Evolutionary conservation across 2,113 vertebrate genomes (phyloP).

Genomic region (Cyphomyrus discorhynchus): DNA sequence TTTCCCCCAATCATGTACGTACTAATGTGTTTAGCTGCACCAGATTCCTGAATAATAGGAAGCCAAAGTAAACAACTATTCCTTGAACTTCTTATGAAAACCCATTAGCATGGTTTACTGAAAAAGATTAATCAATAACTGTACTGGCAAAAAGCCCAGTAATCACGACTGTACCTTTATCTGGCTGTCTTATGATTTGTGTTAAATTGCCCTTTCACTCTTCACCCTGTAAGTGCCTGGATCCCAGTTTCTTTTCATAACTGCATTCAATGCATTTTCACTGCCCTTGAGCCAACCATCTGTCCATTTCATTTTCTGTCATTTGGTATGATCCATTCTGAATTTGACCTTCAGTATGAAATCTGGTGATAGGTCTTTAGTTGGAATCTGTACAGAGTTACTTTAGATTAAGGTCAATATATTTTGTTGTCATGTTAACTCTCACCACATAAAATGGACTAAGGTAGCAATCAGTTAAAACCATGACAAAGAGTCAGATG

Average conservation of each 20-base stretch:
- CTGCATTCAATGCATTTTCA: background rate
- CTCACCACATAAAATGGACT: background rate
- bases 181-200: constrained; percentile 5
- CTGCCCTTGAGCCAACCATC: background rate
- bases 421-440: background rate
- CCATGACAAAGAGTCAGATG: background rate
- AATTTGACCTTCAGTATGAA: background rate
- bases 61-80: background rate
- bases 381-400: background rate
- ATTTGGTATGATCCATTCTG: background rate
- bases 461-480: background rate
- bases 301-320: constrained; percentile 2
- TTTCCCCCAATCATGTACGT: background rate
- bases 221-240: background rate
- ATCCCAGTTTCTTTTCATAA: background rate
- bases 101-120: background rate
- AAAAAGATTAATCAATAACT: constrained; percentile 4
- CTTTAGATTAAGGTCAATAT: background rate
- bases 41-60: background rate
- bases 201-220: background rate
- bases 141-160: background rate
- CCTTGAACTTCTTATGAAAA: background rate
- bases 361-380: background rate
- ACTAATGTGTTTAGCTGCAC: background rate
- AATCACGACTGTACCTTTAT: constrained; percentile 18